Evolutionary conservation across 2,888 invertebrate species (phyloP).

Genomic region (Mimachlamys varia): DNA sequence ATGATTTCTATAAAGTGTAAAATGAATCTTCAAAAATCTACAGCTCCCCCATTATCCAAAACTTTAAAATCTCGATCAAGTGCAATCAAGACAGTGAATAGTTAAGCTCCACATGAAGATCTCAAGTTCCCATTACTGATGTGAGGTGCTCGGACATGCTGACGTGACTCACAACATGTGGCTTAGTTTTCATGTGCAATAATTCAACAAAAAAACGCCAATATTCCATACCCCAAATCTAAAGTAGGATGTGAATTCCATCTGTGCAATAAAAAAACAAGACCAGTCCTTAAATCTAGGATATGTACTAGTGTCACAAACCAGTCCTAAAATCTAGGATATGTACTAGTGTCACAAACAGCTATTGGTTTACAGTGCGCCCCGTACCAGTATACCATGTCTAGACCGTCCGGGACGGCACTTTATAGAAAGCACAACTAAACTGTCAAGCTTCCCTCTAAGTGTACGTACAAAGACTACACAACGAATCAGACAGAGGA

Average conservation of each 20-base stretch:
- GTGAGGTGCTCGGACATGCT: background rate
- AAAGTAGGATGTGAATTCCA: conserved; percentile 33
- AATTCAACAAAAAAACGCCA: background rate
- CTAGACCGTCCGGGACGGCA: background rate
- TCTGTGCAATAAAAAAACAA: conserved; percentile 5
- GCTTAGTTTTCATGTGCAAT: background rate
- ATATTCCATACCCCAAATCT: background rate
- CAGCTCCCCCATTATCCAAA: background rate
- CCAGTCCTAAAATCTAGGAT: background rate
- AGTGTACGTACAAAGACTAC: background rate
- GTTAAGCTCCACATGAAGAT: background rate
- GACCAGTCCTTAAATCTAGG: background rate
- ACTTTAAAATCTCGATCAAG: background rate
- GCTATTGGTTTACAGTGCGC: background rate
- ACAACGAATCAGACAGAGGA: background rate
- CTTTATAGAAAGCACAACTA: background rate
- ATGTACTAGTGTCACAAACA: background rate
- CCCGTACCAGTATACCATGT: background rate
- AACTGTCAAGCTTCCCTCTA: background rate
- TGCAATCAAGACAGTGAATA: background rate
- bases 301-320: background rate
- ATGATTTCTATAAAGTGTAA: no score
- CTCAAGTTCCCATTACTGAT: background rate
- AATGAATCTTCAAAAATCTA: background rate
- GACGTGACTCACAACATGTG: background rate